Percentiles rank a stretch among this genome's conserved stretches.
These are phyloP conservation scores for Seira ritae DNA, from an alignment of 2,888 invertebrate genomes.

Conservation along the genomic window DNA sequence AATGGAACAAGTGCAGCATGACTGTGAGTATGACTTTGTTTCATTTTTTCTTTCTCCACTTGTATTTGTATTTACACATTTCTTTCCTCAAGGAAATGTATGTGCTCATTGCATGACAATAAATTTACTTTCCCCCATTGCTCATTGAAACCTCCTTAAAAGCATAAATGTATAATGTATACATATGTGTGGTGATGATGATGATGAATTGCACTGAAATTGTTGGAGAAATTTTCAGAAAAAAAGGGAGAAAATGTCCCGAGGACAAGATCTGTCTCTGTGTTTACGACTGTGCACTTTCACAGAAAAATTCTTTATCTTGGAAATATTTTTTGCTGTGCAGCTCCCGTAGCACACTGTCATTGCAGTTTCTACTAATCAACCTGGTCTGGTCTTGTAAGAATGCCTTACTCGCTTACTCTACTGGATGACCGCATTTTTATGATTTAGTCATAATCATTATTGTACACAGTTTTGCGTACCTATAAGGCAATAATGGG, in stretches of 20 bases:
- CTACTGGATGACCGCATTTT: not conserved
- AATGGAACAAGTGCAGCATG: not conserved
- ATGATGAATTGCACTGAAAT: conserved; percentile 16
- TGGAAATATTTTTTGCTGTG: conserved; percentile 23
- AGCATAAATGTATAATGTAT: too few species aligned
- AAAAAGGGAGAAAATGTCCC: conserved; percentile 27
- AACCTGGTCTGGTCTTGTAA: conserved; percentile 25
- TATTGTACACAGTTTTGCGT: not conserved
- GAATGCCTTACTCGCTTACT: not conserved
- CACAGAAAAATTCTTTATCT: not conserved
- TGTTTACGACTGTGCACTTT: not conserved
- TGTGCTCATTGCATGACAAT: conserved; percentile 45
- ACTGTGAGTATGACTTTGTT: too few species aligned
- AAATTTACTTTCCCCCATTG: conserved; percentile 47
- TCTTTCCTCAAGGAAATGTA: not conserved
- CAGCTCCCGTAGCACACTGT: conserved; percentile 2
- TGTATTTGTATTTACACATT: not conserved
- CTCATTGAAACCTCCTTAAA: too few species aligned
- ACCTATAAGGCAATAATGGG: not conserved
- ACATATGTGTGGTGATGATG: conserved; percentile 30
- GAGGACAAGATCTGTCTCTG: conserved; percentile 40
- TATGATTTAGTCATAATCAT: not conserved
- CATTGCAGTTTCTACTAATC: conserved; percentile 18
- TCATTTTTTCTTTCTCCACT: not conserved
- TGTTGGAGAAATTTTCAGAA: conserved; percentile 15